A percentile compares a stretch with the other conserved stretches of the same genome.
phyloP scores from a whole-genome alignment of 2,888 invertebrate species.

The Oxytorus armatus region DNA sequence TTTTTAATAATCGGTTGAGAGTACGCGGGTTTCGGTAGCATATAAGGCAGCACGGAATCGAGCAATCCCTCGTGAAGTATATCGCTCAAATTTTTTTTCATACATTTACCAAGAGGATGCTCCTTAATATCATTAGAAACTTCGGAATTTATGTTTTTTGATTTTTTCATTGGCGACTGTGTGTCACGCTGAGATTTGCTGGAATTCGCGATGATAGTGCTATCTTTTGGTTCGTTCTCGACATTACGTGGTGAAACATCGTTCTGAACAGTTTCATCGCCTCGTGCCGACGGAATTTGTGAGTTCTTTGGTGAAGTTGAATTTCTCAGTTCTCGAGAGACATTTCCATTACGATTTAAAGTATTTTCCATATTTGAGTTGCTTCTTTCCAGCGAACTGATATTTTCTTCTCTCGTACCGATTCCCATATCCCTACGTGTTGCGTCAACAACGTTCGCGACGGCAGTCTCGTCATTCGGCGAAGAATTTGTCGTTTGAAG shows the following conservation, averaged over 20 bases:
- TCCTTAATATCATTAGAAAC: slow-evolving; percentile 70
- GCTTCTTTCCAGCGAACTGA: not conserved
- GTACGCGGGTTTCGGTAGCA: slow-evolving; percentile 87
- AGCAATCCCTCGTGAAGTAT: slow-evolving; percentile 92
- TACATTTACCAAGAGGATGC: slow-evolving; percentile 74
- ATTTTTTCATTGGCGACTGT: slow-evolving; percentile 55
- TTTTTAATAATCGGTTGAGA: slow-evolving; percentile 87
- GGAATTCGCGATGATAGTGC: slow-evolving; percentile 19
- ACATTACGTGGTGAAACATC: not conserved
- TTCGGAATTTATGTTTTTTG: slow-evolving; percentile 50
- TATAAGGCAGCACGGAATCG: slow-evolving; percentile 92
- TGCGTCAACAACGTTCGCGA: slow-evolving; percentile 20
- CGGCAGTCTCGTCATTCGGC: slow-evolving; percentile 70
- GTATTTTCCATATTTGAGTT: slow-evolving; percentile 19
- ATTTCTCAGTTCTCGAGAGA: not conserved
- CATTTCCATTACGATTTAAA: not conserved
- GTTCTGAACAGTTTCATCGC: not conserved
- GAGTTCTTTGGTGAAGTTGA: not conserved
- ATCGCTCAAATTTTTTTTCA: slow-evolving; percentile 85
- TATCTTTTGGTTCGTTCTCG: slow-evolving; percentile 40
- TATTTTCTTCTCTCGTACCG: slow-evolving; percentile 66
- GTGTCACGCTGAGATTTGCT: slow-evolving; percentile 38
- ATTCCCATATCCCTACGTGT: slow-evolving; percentile 54
- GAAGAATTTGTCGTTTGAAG: slow-evolving; percentile 76
- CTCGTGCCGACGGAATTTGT: not conserved